Base-by-base conservation (phyloP, 2,888 invertebrate species). In the Anticlea derivata region DNA sequence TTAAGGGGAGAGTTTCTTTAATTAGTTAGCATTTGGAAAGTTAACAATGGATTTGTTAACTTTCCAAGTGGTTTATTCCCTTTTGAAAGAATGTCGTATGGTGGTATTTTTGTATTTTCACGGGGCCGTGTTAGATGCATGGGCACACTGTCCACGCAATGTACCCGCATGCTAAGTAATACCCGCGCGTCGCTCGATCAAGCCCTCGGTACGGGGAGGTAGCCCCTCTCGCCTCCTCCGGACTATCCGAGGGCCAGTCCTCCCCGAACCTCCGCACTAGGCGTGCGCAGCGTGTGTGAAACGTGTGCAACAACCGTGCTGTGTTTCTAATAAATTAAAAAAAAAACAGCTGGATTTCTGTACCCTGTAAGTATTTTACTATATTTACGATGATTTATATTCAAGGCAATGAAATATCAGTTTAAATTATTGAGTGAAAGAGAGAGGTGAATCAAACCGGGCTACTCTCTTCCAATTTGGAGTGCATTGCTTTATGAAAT, bases 171-270 rank as follows among this genome's bases (percentile, higher is more conserved):
- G 58, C 39, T 70, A 80, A 78, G 85, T 80, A 73, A 84, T 47
- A 50, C 27, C 63, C 78, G 61, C 56, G 50, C 47, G 57, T 61
- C 55, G 22, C 29, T 1, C 55, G 48, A 43, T 60, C 59, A 26
- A n/a, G n/a, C n/a, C n/a, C 66, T 49, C 54, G 61, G 75, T 81
- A 69, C 71, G 53, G 68, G 73, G 81, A 70, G 66, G 45, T 50
- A 52, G 75, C 80, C 84, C 86, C 86, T 77, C 83, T 78, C 38
- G 41, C 51, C 50, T 78, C 76, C 64, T 61, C 45, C 55, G 17
- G 17, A 2, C 17, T 3, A 4, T 12, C 30, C 61, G 80, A 75
- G 81, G 78, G 75, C 74, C 88, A 89, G 89, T 89, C 80, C 86
- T 86, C 83, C 67, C 65, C 60, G 58, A 65, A 69, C 70, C 69